Percentiles rank a stretch among this genome's conserved stretches.
These are phyloP conservation scores for Morpho deidamia DNA, from an alignment of 2,888 invertebrate species.

Conservation along the genomic window DNA sequence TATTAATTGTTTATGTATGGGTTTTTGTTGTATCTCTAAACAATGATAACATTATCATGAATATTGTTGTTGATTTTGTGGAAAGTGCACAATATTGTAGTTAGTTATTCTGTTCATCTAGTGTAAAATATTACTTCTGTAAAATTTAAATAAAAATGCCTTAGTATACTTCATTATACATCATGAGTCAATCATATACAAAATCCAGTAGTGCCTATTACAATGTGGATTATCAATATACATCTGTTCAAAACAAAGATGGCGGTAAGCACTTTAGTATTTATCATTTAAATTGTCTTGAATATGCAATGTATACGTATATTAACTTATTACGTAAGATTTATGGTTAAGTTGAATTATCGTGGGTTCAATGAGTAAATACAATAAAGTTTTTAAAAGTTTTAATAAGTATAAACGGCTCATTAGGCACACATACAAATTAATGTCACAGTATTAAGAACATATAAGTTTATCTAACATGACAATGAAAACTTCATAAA, in stretches of 20 bases:
- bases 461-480: too few species aligned
- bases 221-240: constrained; percentile 59
- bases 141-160: not conserved
- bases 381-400: too few species aligned
- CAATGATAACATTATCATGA: constrained; percentile 27
- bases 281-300: too few species aligned
- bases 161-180: not conserved
- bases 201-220: constrained; percentile 53
- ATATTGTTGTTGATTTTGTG: constrained; percentile 14
- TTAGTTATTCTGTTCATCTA: not conserved
- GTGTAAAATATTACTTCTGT: too few species aligned
- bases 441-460: too few species aligned
- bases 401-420: too few species aligned
- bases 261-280: constrained; percentile 42
- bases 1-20: too few species aligned
- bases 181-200: constrained; percentile 42
- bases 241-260: constrained; percentile 51
- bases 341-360: too few species aligned
- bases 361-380: too few species aligned
- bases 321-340: not conserved
- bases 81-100: constrained; percentile 8
- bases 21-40: not conserved
- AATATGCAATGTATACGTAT: too few species aligned
- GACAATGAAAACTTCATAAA: too few species aligned
- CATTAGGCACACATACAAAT: too few species aligned